Evolutionary conservation across 2,888 invertebrate species (phyloP).

Genomic region (Catocala fraxini): DNA sequence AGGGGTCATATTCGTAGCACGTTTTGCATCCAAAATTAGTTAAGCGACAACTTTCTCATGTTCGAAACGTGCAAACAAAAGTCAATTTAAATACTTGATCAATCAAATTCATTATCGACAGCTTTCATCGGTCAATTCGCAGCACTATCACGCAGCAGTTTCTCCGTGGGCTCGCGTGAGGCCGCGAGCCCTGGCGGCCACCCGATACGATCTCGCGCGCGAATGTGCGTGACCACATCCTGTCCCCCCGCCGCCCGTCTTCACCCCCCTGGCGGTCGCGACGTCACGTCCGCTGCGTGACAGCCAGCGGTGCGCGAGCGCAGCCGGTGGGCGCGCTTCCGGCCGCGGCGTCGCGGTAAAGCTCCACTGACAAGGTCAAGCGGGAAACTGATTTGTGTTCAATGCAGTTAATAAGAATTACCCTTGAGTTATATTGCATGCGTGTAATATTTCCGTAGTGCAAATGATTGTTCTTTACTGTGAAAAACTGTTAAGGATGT

Average conservation of each 20-base stretch:
- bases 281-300: conserved; percentile 44
- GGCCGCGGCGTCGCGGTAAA: conserved; percentile 43
- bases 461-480: too few relatives aligned
- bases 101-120: conserved; percentile 24
- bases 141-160: conserved; percentile 55
- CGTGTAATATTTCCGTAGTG: too few relatives aligned
- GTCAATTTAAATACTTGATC: not conserved
- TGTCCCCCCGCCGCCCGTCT: conserved; percentile 52
- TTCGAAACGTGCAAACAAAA: too few relatives aligned
- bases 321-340: conserved; percentile 62
- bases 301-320: conserved; percentile 57
- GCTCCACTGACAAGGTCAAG: conserved; percentile 52
- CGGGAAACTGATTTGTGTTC: conserved; percentile 34
- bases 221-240: conserved; percentile 82
- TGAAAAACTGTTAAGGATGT: too few relatives aligned
- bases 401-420: too few relatives aligned
- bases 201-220: conserved; percentile 73
- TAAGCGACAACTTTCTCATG: too few relatives aligned
- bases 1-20: too few relatives aligned
- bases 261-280: conserved; percentile 12
- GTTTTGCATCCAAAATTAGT: too few relatives aligned
- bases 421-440: too few relatives aligned
- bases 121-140: conserved; percentile 1
- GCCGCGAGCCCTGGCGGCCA: conserved; percentile 59
- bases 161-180: conserved; percentile 59